Base-by-base conservation (phyloP, 37 sponge, comb jelly and placozoan species). In the Diacarnus erythraeanus region DNA sequence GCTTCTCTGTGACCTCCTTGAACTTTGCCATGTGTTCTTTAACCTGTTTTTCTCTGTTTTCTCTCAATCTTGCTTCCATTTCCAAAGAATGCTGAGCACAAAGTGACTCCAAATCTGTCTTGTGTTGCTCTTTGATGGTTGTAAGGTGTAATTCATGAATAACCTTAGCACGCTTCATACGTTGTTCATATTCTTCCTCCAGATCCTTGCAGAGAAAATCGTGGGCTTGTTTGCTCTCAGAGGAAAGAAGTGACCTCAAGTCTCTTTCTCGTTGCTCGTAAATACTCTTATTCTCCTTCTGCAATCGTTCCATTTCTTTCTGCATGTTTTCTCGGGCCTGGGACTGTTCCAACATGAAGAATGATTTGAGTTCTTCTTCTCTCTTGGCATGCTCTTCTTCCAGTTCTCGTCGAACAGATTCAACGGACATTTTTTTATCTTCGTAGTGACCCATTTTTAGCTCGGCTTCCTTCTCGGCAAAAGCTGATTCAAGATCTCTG, bases 21-120 rank as follows among this genome's bases (percentile, higher is more conserved):
- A 77, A 70, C 84, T 84, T 84, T 30, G 51, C 63, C 63, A 76
- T 76, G 60, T 84, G 71, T 34, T 84, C 69, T 26, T 74, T 35
- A 15, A 66, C 56, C 23, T 74, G 67, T 6, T 74, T 33, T 30
- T 60, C 36, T 8, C 57, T 63, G 10, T 17, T 33, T 17, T 64
- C 75, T 34, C 64, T 66, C 68, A 65, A 42, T 38, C 5, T 40
- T 30, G 76, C 30, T 4, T 83, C 68, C 17, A 71, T 25, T 6
- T 80, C 42, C 34, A 10, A 2, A 21, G 64, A 34, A 42, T 17
- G 17, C 23, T 78, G 79, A 26, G 42, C 56, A 4, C 22, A 9
- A 8, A 67, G 60, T 18, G 51, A 21, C 42, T 72, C 51, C 2
- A 72, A 23, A 18, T 72, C 73, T 43, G 73, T 43, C 26, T 43